Base-by-base conservation (phyloP, 2,113 vertebrate genomes). In the Malurus elegans region DNA sequence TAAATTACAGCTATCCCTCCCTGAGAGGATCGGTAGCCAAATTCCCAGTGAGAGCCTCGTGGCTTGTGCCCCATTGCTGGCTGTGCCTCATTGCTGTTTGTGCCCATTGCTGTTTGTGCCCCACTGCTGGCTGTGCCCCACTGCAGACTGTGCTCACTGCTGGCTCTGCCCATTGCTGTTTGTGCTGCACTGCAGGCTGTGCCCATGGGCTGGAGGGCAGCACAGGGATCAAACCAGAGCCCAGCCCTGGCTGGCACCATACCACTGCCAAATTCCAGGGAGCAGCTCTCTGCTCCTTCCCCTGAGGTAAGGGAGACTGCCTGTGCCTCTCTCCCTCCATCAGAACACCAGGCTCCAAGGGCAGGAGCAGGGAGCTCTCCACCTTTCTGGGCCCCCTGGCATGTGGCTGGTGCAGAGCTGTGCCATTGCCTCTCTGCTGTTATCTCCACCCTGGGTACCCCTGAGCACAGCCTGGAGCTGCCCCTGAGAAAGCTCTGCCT, bases 281-380 rank as follows among this genome's bases (percentile, higher is more conserved):
- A 83, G 14, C 36, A 36, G 23, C 40, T 64, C 75, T 54, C 45
- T 56, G 38, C 64, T 58, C 64, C 38, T 26, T 47, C 54, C 66
- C 6, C 0, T 19, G 45, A 14, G 11, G 34, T 36, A 6, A 44
- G 51, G 19, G 20, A 60, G 29, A 18, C 26, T 1, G 2, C 9
- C 45, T n/a, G 47, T 3, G 1, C 44, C 17, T 57, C 4, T 0
- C 14, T 47, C 14, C 17, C 62, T 64, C 18, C 42, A 7, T 54
- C 2, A 0, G 29, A 18, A 32, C 71, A 18, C 2, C 65, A 29
- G 44, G 44, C 21, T 40, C 42, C 38, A 5, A 0, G 6, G 40
- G 40, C 58, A 69, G 71, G 61, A 14, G 25, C 36, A 26, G 20
- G 40, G 40, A 69, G 34, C 50, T 84, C 58, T 60, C 50, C 34